Percentiles rank a stretch among this genome's conserved stretches.
Evolutionary conservation across 2,888 invertebrate genomes (phyloP).

Genomic region (Perizoma affinitatum): DNA sequence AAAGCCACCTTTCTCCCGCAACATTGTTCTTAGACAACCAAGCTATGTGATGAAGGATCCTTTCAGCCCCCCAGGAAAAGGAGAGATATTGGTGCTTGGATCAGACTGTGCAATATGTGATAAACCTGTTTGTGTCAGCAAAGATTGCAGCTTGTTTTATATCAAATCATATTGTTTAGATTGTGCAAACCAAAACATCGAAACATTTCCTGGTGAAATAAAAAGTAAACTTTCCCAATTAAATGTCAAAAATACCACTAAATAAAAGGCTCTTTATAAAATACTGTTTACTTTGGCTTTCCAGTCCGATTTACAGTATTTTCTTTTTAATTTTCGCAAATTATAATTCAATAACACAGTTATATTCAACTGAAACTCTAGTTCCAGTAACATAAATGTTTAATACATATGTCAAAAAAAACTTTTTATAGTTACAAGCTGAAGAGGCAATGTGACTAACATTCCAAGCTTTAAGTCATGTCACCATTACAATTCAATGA

Average conservation of each 20-base stretch:
- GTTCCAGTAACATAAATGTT: slow-evolving; percentile 67
- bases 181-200: slow-evolving; percentile 86
- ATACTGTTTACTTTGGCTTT: slow-evolving; percentile 85
- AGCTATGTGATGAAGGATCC: slow-evolving; percentile 94
- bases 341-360: slow-evolving; percentile 76
- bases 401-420: slow-evolving; percentile 65
- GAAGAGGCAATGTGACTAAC: slow-evolving; percentile 49
- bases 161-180: slow-evolving; percentile 88
- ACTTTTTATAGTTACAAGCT: slow-evolving; percentile 59
- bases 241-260: slow-evolving; percentile 7
- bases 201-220: slow-evolving; percentile 88
- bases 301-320: slow-evolving; percentile 83
- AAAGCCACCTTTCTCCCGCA: slow-evolving; percentile 89
- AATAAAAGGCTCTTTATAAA: slow-evolving; percentile 66
- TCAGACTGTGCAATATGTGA: slow-evolving; percentile 89
- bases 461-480: slow-evolving; percentile 38
- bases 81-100: slow-evolving; percentile 91
- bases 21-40: slow-evolving; percentile 87
- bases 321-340: slow-evolving; percentile 70
- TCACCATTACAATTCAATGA: slow-evolving; percentile 48
- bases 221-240: slow-evolving; percentile 84
- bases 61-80: slow-evolving; percentile 88
- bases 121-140: slow-evolving; percentile 88
- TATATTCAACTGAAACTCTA: slow-evolving; percentile 70
- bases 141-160: slow-evolving; percentile 92